A percentile compares a stretch with the other conserved stretches of the same genome.
Conservation (phyloP, 1,140 invertebrate genomes). For the Conus betulinus region DNA sequence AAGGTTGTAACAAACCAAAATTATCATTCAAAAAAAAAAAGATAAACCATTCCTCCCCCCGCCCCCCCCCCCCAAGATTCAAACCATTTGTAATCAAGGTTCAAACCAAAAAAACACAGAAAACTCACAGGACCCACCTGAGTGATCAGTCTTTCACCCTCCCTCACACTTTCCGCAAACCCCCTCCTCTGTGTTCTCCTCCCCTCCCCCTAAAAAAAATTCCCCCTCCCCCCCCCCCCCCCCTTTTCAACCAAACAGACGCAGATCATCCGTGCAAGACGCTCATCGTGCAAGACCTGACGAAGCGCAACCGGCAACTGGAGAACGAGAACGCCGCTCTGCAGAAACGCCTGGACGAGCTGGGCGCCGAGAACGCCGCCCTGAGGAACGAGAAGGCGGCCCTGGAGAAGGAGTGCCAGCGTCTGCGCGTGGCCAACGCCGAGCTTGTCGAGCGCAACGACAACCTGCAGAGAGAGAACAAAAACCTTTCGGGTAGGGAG, state of each 20-base stretch:
- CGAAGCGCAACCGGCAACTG: conserved; percentile 72
- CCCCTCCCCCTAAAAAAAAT: too few species aligned
- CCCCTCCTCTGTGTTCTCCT: too few species aligned
- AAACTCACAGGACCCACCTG: too few species aligned
- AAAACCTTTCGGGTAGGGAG: conserved; percentile 67
- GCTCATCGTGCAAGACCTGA: conserved; percentile 72
- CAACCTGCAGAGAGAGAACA: conserved; percentile 74
- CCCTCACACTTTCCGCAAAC: too few species aligned
- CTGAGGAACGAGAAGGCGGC: conserved; percentile 69
- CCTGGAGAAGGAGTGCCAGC: conserved; percentile 68
- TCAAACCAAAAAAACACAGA: too few species aligned
- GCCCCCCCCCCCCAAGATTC: too few species aligned
- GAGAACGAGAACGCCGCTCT: conserved; percentile 72
- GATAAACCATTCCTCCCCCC: too few species aligned
- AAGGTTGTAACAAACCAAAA: too few species aligned
- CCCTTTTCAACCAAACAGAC: conserved; percentile 53
- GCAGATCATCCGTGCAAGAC: conserved; percentile 71
- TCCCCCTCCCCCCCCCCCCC: too few species aligned
- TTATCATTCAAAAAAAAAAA: too few species aligned
- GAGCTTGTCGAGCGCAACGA: conserved; percentile 73
- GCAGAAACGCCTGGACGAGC: conserved; percentile 69
- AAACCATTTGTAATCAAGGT: too few species aligned
- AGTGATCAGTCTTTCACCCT: too few species aligned
- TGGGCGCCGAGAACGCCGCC: conserved; percentile 63
- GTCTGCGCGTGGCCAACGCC: conserved; percentile 68